Percentiles rank a stretch among this genome's conserved stretches.
phyloP scores from a whole-genome alignment of 2,113 vertebrate genomes.

The Dolichotis patagonum region DNA sequence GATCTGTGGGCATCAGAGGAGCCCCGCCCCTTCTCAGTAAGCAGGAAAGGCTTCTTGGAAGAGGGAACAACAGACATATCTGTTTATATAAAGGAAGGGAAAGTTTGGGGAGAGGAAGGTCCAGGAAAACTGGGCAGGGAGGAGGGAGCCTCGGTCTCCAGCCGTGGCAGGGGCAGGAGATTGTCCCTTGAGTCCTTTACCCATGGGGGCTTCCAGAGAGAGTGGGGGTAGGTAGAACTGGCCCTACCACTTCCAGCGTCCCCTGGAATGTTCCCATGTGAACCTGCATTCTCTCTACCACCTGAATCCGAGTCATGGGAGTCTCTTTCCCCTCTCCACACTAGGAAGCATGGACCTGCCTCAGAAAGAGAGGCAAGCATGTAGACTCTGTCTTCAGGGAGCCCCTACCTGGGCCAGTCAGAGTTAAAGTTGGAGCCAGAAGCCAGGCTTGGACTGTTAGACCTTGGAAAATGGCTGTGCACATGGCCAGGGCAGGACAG shows the following conservation, averaged over 20 bases:
- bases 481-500: not conserved
- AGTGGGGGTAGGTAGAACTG: fast-evolving
- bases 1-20: slow-evolving; percentile 45
- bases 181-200: not conserved
- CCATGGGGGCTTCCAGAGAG: not conserved
- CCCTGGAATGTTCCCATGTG: not conserved
- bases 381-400: not conserved
- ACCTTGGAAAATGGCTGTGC: not conserved
- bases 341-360: not conserved
- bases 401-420: not conserved
- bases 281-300: not conserved
- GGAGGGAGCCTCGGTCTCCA: not conserved
- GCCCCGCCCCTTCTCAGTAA: slow-evolving; percentile 59
- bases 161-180: not conserved
- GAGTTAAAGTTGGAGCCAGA: not conserved
- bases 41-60: slow-evolving; percentile 70
- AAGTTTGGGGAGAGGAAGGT: slow-evolving; percentile 10
- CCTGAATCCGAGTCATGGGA: too few species aligned
- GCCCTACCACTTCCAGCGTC: fast-evolving
- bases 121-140: not conserved
- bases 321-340: not conserved
- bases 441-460: fast-evolving
- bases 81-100: slow-evolving; percentile 76
- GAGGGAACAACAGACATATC: slow-evolving; percentile 33
- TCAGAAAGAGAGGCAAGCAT: not conserved